Evolutionary conservation across 1,140 invertebrate genomes (phyloP), one percentile per base, ranked within the genome.

Genomic region (Nomia melanderi): DNA sequence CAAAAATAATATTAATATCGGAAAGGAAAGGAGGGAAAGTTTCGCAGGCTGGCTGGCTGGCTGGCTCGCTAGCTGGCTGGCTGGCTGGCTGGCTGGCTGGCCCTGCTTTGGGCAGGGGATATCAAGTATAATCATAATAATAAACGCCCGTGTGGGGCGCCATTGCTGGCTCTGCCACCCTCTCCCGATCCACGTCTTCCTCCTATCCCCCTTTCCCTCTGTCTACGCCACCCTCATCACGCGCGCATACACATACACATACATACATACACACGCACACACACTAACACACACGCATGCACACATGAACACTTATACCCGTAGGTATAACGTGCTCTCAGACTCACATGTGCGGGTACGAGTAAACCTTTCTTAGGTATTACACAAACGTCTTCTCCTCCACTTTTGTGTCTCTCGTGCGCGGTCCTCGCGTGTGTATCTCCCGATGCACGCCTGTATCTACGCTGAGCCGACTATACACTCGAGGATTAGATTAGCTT

Each of bases 1-100:
- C 90, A 92, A 91, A 92, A 92, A 92, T 92, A 92, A 92, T 92
- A 92, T 92, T 92, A 92, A 92, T 91, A 92, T 92, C 90, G 90
- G 90, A 91, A 91, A 92, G 90, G 89, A 91, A 90, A 89, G 89
- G 89, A 90, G 91, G 90, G 89, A 92, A 92, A 91, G 90, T 92
- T 91, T 92, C 86, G 90, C 90, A 90, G 90, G 89, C 89, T 89
- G 82, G 70, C 70, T 81, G 72, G 72, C 69, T 81, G 39, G 89
- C n/a, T n/a, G n/a, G n/a, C n/a, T n/a, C n/a, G n/a, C n/a, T n/a
- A n/a, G n/a, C n/a, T n/a, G n/a, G n/a, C n/a, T n/a, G n/a, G n/a
- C 70, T 81, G 72, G 72, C 71, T 81, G 44, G 89, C 89, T 89
- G 87, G 88, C 88, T 88, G 86, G 89, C 88, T 89, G 86, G 88